Evolutionary conservation across 2,113 vertebrate genomes (phyloP), one percentile per base, ranked within the genome.

Genomic region (Myocastor coypus): DNA sequence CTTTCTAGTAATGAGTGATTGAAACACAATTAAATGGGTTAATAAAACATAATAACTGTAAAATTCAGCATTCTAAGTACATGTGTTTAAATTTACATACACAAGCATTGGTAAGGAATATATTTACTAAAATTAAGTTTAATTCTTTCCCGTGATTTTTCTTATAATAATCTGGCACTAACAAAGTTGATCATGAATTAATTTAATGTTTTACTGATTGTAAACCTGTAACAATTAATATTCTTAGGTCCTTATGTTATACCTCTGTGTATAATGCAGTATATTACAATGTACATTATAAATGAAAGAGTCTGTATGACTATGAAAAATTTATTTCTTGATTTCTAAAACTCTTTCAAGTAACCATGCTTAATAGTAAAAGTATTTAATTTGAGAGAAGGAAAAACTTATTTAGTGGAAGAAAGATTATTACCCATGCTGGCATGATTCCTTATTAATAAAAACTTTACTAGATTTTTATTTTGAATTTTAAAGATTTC

Each of bases 311-410:
- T 1, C 57, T 46, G 32, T 34, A 57, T n/a, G 80, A 93, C 69
- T 81, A 3, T 57, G 10, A 55, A 26, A 64, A 7, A 20, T 87
- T 84, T 19, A 26, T 63, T 94, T 94, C 68, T 87, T 84, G 19
- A 55, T 63, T 94, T 96, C 61, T 87, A 34, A 92, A 32, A 42
- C 55, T 91, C 9, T 78, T 95, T 68, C 59, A 87, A 80, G 22
- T 96, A 52, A 59, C 16, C 55, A 0, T 13, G 3, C 0, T 34
- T 1, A 86, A 4, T 37, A 55, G 30, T 73, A 19, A 94, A 83
- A 68, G 63, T 64, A 55, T n/a, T 55, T 66, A 66, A 12, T 66
- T 68, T 88, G n/a, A 63, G 14, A 37, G 40, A 90, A 89, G 42
- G 12, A 42, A 50, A 24, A 91, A 19, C 7, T 91, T 46, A 68